A percentile compares a stretch with the other conserved stretches of the same genome.
Conservation (phyloP, 1,140 invertebrate species). For the Polypedilum vanderplanki region DNA sequence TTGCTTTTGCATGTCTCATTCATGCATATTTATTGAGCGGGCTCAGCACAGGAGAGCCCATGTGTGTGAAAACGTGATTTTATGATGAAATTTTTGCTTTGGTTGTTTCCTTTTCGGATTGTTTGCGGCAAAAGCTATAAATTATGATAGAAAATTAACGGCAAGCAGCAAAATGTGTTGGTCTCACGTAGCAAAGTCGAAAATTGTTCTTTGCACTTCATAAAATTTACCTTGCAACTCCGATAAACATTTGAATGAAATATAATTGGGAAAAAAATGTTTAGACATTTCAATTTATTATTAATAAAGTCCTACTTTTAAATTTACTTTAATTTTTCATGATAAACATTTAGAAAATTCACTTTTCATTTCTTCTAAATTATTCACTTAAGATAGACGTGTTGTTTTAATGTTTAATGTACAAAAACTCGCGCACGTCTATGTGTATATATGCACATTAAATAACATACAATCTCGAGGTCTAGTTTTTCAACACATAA, state of each 20-base stretch:
- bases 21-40: not conserved
- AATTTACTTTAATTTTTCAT: no score
- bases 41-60: no score
- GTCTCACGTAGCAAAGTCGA: not conserved
- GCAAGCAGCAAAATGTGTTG: not conserved
- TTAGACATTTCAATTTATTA: no score
- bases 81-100: not conserved
- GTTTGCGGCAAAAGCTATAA: not conserved
- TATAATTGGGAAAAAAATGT: no score
- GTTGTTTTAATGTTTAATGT: conserved; percentile 12
- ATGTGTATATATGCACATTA: not conserved
- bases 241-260: no score
- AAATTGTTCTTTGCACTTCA: no score
- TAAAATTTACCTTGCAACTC: no score
- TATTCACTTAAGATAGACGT: not conserved
- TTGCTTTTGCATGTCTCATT: conserved; percentile 17
- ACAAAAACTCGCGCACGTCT: not conserved
- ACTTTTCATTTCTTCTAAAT: not conserved
- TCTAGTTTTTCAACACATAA: conserved; percentile 19
- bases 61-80: not conserved
- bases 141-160: not conserved
- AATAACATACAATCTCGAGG: not conserved
- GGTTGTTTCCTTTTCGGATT: not conserved
- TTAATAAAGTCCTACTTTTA: no score
- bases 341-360: no score